Evolutionary conservation across 2,113 vertebrate species (phyloP).

Genomic region (Typhlomys cinereus): DNA sequence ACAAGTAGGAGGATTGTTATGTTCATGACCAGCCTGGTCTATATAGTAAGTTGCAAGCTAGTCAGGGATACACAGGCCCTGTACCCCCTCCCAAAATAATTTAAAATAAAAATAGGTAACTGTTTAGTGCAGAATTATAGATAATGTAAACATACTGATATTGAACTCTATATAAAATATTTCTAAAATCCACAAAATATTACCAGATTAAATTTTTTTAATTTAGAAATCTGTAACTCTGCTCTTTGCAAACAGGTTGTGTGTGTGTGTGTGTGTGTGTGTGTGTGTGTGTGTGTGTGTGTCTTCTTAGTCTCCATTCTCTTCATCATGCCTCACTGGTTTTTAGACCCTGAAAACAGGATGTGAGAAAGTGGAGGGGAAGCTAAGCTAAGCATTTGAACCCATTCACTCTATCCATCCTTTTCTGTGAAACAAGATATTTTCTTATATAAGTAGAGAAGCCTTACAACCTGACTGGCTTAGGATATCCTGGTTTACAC

Average conservation of each 20-base stretch:
- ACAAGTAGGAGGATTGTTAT: not conserved
- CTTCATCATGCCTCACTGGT: not conserved
- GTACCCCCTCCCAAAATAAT: not conserved
- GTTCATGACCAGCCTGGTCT: too few relatives aligned
- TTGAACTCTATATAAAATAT: conserved; percentile 17
- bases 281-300: not conserved
- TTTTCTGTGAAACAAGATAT: not conserved
- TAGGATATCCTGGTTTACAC: not conserved
- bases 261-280: not conserved
- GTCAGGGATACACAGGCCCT: too few relatives aligned
- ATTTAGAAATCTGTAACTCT: not conserved
- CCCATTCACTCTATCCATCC: not conserved
- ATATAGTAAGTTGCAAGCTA: too few relatives aligned
- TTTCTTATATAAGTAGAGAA: not conserved
- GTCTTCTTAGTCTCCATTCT: not conserved
- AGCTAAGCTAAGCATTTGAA: not conserved
- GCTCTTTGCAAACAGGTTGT: not conserved
- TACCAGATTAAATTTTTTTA: not conserved
- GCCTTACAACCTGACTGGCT: not conserved
- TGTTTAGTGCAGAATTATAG: not conserved
- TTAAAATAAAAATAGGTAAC: not conserved
- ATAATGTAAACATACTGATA: not conserved
- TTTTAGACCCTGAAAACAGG: not conserved
- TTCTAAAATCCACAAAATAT: not conserved
- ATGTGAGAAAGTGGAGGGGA: not conserved